Evolutionary conservation across 2,113 vertebrate species (phyloP).

Genomic region (Eonycteris spelaea): DNA sequence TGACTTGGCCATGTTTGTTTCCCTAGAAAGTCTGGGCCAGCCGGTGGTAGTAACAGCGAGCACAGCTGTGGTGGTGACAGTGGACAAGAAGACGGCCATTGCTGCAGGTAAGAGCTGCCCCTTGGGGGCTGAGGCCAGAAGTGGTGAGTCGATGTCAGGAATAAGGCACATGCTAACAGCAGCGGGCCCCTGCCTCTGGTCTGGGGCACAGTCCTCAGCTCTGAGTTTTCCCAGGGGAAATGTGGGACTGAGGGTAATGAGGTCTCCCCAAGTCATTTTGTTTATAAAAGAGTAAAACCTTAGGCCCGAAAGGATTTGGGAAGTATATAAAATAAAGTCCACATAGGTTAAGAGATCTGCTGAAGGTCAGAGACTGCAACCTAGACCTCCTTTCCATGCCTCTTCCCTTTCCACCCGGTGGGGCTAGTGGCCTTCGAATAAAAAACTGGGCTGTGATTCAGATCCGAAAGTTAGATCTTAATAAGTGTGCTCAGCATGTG

Average conservation of each 20-base stretch:
- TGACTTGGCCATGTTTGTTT: conserved; percentile 55
- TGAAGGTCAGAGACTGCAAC: background rate
- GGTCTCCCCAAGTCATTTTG: background rate
- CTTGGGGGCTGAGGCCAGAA: accelerated
- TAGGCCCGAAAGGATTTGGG: background rate
- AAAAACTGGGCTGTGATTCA: background rate
- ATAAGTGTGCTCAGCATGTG: accelerated
- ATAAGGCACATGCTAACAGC: accelerated
- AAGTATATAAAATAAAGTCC: background rate
- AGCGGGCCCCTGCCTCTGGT: background rate
- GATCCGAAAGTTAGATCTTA: background rate
- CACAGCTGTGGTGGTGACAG: conserved; percentile 89
- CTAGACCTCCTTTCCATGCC: background rate
- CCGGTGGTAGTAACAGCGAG: conserved; percentile 85
- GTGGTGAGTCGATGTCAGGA: background rate
- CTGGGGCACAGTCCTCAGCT: background rate
- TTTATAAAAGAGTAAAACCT: background rate
- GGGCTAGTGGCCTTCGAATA: background rate
- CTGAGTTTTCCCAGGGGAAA: background rate
- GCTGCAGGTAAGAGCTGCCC: conserved; percentile 91
- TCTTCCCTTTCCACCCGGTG: background rate
- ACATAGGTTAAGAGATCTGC: background rate
- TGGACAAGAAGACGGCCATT: conserved; percentile 91
- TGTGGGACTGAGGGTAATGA: background rate
- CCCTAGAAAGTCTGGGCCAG: conserved; percentile 79